These are phyloP conservation scores for Alaudala cheleensis DNA, from an alignment of 2,113 vertebrate species.

Conservation along the genomic window DNA sequence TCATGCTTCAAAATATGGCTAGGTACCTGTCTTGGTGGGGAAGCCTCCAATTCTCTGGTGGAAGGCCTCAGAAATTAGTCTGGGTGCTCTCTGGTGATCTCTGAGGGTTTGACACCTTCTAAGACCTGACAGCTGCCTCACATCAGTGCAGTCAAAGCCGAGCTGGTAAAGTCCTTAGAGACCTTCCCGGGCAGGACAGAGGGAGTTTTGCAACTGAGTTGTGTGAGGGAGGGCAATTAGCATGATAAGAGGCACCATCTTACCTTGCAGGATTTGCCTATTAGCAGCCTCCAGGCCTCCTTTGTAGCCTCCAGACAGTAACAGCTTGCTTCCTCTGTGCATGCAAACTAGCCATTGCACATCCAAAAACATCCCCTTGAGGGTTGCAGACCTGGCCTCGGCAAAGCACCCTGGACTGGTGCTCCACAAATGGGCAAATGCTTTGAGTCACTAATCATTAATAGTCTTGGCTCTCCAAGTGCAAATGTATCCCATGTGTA, in stretches of 20 bases:
- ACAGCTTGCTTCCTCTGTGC: not conserved
- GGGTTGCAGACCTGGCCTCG: not conserved
- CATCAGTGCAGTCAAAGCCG: fast-evolving
- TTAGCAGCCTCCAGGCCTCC: not conserved
- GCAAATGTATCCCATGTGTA: not conserved
- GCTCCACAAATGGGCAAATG: not conserved
- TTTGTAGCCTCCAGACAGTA: not conserved
- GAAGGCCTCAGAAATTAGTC: not conserved
- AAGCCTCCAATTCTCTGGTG: not conserved
- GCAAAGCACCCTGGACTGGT: not conserved
- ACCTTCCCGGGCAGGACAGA: not conserved
- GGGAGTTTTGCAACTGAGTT: not conserved
- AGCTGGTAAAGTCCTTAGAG: not conserved
- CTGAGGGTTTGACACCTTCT: not conserved
- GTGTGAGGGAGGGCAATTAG: not conserved
- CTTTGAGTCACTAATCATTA: not conserved
- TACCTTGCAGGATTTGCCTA: not conserved
- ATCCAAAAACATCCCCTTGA: not conserved
- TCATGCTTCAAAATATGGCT: not conserved
- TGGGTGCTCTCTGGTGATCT: not conserved
- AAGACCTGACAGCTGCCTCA: not conserved
- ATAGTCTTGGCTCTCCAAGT: not conserved
- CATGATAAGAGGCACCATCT: not conserved
- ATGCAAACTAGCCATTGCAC: too few species aligned
- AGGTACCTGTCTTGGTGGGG: not conserved